phyloP scores from a whole-genome alignment of 2,113 vertebrate species.

The Dermatemys mawii region DNA sequence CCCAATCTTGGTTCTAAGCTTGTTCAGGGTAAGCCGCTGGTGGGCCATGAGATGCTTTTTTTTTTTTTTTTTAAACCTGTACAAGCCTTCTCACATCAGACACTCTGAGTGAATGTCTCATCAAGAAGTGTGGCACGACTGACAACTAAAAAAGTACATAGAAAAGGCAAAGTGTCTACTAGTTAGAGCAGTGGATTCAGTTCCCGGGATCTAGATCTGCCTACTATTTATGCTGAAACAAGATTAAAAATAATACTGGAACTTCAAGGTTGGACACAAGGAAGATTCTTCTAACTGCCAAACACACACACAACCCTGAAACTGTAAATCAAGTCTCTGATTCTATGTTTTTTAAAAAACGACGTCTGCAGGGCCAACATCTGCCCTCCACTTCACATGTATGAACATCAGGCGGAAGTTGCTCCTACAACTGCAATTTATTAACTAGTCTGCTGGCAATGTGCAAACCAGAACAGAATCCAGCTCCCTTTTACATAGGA shows the following conservation, averaged over 20 bases:
- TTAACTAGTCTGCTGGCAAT: neutral
- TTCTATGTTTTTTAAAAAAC: neutral
- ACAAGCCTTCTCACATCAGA: neutral
- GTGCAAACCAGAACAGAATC: neutral
- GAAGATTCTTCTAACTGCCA: neutral
- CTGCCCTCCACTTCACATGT: neutral
- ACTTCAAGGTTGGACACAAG: neutral
- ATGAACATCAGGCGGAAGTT: neutral
- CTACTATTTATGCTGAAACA: neutral
- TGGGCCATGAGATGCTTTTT: too few species aligned
- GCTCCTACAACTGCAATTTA: neutral
- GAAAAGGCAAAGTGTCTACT: neutral
- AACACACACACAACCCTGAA: neutral
- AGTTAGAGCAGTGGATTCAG: neutral
- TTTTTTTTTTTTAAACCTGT: too few species aligned
- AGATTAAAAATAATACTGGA: neutral
- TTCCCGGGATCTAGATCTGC: neutral
- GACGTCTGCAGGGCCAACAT: neutral
- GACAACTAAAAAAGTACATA: neutral
- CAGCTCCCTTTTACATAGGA: neutral
- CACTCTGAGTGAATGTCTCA: neutral
- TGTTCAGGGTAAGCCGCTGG: too few species aligned
- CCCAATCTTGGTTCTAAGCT: too few species aligned
- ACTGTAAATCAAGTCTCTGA: neutral
- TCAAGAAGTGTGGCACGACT: rapidly evolving